Base-by-base conservation (phyloP, 2,113 vertebrate genomes). In the Notothenia rossii region DNA sequence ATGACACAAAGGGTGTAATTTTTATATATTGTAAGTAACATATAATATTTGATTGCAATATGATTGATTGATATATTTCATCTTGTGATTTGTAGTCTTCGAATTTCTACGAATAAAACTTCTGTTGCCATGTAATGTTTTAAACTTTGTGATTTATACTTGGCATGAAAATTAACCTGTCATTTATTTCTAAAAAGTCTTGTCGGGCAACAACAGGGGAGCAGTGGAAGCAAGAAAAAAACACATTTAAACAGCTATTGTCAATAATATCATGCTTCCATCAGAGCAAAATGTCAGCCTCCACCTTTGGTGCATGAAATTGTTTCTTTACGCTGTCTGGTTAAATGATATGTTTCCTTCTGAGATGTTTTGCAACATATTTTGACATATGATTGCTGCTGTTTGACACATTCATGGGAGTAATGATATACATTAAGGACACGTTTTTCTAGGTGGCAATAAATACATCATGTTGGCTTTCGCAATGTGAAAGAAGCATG, bases 281-380 rank as follows among this genome's bases (percentile, higher is more conserved):
- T 74, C 69, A 43, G 20, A 48, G 12, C 20, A 51, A 75, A 72
- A 66, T 72, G 65, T 58, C 72, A 69, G 59, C 62, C 11, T 70
- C 72, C 46, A 55, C 62, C 50, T 51, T 71, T 14, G 50, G n/a
- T 33, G 54, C 2, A 4, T 13, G 50, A 72, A 67, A 72, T 25
- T 13, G 33, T 40, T 61, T 62, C 20, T 11, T 78, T 50, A 67
- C 4, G 3, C 43, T 60, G 48, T 12, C 50, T 43, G 18, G 10
- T 18, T 49, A 59, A 83, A 79, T 40, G 36, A 40, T 48, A 20
- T 25, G 40, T 66, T 79, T 76, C 18, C 22, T 36, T 60, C 46
- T 53, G 33, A 11, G 50, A 33, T 29, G 50, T 60, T 69, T 58
- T 49, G 10, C 20, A 59, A 4, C 11, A 20, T 55, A 7, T 12